Conservation (phyloP, 2,113 vertebrate species). For the Dissostichus mawsoni region DNA sequence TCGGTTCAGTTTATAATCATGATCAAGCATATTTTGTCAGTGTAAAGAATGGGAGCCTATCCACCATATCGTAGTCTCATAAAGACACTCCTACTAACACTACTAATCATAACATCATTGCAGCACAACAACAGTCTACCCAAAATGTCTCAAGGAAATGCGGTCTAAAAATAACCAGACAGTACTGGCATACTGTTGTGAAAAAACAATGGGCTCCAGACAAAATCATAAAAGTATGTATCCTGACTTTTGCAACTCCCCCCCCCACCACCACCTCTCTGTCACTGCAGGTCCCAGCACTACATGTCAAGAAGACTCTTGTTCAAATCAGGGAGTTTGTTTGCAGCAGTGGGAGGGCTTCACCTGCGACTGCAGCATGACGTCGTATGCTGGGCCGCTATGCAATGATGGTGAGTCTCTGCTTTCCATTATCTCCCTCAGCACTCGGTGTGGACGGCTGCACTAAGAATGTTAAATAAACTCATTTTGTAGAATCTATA, state of each 20-base stretch:
- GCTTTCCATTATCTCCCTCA: neutral
- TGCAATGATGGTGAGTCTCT: constrained; percentile 95
- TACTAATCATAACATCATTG: constrained; percentile 54
- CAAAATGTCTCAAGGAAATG: constrained; percentile 48
- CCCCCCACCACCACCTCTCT: constrained; percentile 27
- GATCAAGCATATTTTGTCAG: constrained; percentile 9
- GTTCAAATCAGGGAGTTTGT: constrained; percentile 97
- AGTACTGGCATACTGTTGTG: constrained; percentile 21
- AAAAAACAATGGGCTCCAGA: constrained; percentile 48
- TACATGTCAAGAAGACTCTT: constrained; percentile 98
- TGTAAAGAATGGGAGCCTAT: constrained; percentile 34
- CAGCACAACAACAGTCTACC: constrained; percentile 11
- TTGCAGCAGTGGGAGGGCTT: constrained; percentile 99
- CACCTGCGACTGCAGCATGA: constrained; percentile 99
- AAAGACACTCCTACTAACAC: constrained; percentile 45
- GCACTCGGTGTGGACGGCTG: neutral
- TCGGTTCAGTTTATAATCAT: neutral
- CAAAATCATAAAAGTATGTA: constrained; percentile 24
- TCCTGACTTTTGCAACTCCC: constrained; percentile 36
- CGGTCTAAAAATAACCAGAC: constrained; percentile 21
- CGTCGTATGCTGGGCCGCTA: constrained; percentile 94
- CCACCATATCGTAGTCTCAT: constrained; percentile 24
- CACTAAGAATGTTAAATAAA: neutral
- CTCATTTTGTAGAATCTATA: neutral
- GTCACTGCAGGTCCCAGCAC: constrained; percentile 92